Conservation (phyloP, 2,797 vertebrate species). For the Aulostomus chinensis region DNA sequence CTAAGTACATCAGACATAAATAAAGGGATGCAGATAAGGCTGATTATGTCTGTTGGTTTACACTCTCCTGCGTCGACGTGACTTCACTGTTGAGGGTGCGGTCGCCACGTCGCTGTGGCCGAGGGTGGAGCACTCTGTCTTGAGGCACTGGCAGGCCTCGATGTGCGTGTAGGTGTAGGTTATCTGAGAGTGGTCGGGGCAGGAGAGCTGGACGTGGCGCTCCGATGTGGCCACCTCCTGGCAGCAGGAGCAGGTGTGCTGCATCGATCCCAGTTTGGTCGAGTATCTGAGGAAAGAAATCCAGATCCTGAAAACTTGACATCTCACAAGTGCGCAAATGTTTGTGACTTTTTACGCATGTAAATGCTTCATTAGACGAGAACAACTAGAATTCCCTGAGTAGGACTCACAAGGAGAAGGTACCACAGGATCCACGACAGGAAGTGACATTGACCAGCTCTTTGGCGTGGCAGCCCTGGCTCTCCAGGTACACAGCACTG, state of each 20-base stretch:
- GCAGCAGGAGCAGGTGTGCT: conserved; percentile 84
- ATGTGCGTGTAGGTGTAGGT: conserved; percentile 77
- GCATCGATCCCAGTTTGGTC: conserved; percentile 56
- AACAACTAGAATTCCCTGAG: too few species aligned
- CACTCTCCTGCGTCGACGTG: conserved; percentile 17
- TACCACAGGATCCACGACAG: conserved; percentile 83
- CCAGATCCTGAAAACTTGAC: too few species aligned
- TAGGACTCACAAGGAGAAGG: conserved; percentile 83
- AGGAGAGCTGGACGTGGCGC: conserved; percentile 70
- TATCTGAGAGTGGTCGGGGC: conserved; percentile 64
- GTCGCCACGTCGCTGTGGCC: neutral
- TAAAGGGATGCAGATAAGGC: conserved; percentile 27
- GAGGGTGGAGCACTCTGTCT: conserved; percentile 44
- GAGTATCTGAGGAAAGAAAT: conserved; percentile 82
- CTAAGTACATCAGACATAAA: conserved; percentile 49
- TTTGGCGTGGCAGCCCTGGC: conserved; percentile 72
- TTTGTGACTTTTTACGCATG: too few species aligned
- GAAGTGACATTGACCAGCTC: conserved; percentile 73
- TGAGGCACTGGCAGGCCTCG: conserved; percentile 77
- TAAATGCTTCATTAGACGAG: too few species aligned
- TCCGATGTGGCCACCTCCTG: conserved; percentile 74
- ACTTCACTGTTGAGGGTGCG: neutral
- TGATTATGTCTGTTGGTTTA: neutral
- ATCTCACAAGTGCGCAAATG: too few species aligned
- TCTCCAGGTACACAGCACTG: conserved; percentile 57